A percentile compares a stretch with the other conserved stretches of the same genome.
phyloP scores from a whole-genome alignment of 2,888 invertebrate genomes.

The Poecilobothrus nobilitatus region DNA sequence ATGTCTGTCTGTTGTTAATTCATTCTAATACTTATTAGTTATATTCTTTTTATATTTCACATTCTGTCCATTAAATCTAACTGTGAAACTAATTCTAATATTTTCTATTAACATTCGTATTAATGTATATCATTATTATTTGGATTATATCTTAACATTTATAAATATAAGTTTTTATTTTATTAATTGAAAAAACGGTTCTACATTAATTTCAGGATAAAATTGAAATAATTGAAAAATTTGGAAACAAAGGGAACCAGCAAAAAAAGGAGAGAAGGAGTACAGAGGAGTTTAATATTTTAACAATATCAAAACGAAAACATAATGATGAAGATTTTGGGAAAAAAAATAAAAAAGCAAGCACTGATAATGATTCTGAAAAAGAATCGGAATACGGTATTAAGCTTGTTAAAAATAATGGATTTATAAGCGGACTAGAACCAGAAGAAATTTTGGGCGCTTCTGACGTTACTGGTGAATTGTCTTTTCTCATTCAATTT shows the following conservation, averaged over 20 bases:
- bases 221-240: not conserved
- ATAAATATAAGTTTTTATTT: too few species aligned
- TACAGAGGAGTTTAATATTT: not conserved
- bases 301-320: constrained; percentile 13
- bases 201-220: not conserved
- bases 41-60: too few species aligned
- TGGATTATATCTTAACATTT: too few species aligned
- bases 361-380: constrained; percentile 18
- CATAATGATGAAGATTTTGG: constrained; percentile 16
- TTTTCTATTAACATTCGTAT: too few species aligned
- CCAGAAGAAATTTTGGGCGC: constrained; percentile 83
- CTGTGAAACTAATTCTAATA: too few species aligned
- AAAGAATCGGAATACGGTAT: constrained; percentile 18
- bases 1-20: too few species aligned
- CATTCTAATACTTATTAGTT: too few species aligned
- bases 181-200: too few species aligned
- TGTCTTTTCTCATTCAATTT: constrained; percentile 92
- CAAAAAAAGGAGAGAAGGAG: too few species aligned
- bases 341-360: not conserved
- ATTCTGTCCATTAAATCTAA: too few species aligned
- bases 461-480: constrained; percentile 62
- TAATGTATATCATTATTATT: too few species aligned
- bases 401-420: constrained; percentile 46
- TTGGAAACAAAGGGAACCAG: too few species aligned
- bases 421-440: constrained; percentile 71